Evolutionary conservation across 2,888 invertebrate genomes (phyloP).

Genomic region (Bembecia ichneumoniformis): DNA sequence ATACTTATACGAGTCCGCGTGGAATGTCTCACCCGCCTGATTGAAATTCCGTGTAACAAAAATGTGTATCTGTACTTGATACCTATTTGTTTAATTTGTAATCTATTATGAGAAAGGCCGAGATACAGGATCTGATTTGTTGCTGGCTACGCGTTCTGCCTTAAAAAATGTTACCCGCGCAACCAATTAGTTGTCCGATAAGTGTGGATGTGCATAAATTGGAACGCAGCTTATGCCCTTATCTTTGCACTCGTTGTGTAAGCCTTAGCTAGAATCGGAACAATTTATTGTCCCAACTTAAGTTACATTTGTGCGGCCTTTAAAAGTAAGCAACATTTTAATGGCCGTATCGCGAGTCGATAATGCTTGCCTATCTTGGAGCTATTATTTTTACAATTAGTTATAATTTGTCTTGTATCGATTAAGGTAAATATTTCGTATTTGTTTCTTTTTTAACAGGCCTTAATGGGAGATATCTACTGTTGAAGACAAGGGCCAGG

Average conservation of each 20-base stretch:
- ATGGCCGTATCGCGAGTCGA: not conserved
- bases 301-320: not conserved
- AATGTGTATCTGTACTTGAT: slow-evolving; percentile 54
- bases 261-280: not conserved
- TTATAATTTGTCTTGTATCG: too few species aligned
- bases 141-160: slow-evolving; percentile 22
- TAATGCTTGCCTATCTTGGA: not conserved
- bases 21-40: slow-evolving; percentile 29
- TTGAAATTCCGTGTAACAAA: slow-evolving; percentile 70
- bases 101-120: slow-evolving; percentile 45
- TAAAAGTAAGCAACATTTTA: not conserved
- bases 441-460: too few species aligned
- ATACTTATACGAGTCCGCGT: not conserved
- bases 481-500: too few species aligned
- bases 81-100: slow-evolving; percentile 56
- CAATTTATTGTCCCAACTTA: not conserved
- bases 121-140: slow-evolving; percentile 44
- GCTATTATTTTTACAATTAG: too few species aligned
- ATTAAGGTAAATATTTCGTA: too few species aligned
- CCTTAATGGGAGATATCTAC: too few species aligned
- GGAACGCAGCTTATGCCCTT: slow-evolving; percentile 1
- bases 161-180: slow-evolving; percentile 48
- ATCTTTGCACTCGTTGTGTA: slow-evolving; percentile 1
- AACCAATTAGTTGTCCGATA: slow-evolving; percentile 57
- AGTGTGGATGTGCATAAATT: slow-evolving; percentile 41